Conservation (phyloP, 1,140 invertebrate genomes). For the Bombus cullumanus region DNA sequence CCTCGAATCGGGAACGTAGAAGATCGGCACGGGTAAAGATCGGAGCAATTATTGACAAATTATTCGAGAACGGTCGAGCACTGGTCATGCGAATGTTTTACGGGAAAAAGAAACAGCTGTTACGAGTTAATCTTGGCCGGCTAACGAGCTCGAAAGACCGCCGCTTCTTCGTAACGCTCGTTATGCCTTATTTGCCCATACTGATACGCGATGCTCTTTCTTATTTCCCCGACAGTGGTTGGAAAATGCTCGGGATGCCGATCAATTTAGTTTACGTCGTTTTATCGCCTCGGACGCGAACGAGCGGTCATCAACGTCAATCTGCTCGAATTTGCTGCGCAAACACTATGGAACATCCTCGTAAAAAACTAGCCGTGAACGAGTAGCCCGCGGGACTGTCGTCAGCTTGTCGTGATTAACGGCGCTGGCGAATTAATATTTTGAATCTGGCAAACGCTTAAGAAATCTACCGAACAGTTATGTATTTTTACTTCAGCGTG, state of each 20-base stretch:
- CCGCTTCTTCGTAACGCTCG: constrained; percentile 72
- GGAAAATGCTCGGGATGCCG: constrained; percentile 18
- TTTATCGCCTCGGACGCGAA: constrained; percentile 6
- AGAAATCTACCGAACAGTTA: neutral
- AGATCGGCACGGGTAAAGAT: constrained; percentile 4
- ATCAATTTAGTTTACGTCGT: constrained; percentile 4
- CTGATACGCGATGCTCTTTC: neutral
- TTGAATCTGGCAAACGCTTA: neutral
- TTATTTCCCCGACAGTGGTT: neutral
- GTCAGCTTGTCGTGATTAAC: neutral
- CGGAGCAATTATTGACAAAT: constrained; percentile 51
- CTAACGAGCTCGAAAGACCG: constrained; percentile 75
- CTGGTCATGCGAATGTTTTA: constrained; percentile 23
- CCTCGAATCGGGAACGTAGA: neutral
- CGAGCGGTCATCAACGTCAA: constrained; percentile 40
- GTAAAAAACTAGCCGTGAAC: constrained; percentile 12
- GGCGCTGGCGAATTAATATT: neutral
- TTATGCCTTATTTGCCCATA: constrained; percentile 35
- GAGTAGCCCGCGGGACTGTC: neutral
- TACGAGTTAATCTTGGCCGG: constrained; percentile 71
- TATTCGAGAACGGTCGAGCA: constrained; percentile 33
- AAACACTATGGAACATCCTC: neutral
- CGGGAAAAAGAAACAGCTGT: constrained; percentile 50
- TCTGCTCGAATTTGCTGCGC: neutral
- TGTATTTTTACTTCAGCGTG: no score